Evolutionary conservation across 1,140 invertebrate species (phyloP), one percentile per base, ranked within the genome.

Genomic region (Sitodiplosis mosellana): DNA sequence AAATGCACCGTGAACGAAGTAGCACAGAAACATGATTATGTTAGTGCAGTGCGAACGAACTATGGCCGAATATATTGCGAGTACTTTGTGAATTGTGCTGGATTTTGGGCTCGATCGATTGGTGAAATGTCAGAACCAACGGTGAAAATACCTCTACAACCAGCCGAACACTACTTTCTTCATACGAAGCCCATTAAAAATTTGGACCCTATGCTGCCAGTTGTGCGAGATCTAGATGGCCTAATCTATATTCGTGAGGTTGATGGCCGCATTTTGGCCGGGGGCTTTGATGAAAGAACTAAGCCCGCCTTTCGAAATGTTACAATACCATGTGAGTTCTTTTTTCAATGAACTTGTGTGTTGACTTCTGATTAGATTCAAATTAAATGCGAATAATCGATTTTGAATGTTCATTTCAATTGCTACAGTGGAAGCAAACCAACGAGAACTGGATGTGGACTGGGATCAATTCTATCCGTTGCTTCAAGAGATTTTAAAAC

Each of bases 391-490:
- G 21, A 14, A n/a, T 17, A 42, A 14, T 19, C 27, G 11, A 48
- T 36, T 19, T 42, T 20, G 44, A 27, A 47, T 33, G 27, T 53
- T 52, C 43, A 50, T 46, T 53, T 43, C 49, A 49, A 33, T 42
- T 50, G n/a, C 15, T 38, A 18, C 46, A 34, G 36, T 66, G 51
- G 56, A 53, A 64, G 53, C 70, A 67, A 51, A 51, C 1, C 71
- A 77, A 43, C 68, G 80, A 33, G 72, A 75, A 57, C 64, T 84
- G 43, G 75, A 78, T 2, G 81, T 83, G 59, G 88, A 94, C 64
- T 96, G 92, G 91, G 92, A 97, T 68, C 88, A 94, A 59, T 97
- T 98, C 67, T 81, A 92, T 56, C 74, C 88, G 42, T 67, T 95
- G 43, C 65, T 97, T 1, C 81, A 92, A 57, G 77, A 89, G 60